A percentile compares a stretch with the other conserved stretches of the same genome.
These are phyloP conservation scores for Elmis aenea DNA, from an alignment of 2,888 invertebrate genomes.

Conservation along the genomic window DNA sequence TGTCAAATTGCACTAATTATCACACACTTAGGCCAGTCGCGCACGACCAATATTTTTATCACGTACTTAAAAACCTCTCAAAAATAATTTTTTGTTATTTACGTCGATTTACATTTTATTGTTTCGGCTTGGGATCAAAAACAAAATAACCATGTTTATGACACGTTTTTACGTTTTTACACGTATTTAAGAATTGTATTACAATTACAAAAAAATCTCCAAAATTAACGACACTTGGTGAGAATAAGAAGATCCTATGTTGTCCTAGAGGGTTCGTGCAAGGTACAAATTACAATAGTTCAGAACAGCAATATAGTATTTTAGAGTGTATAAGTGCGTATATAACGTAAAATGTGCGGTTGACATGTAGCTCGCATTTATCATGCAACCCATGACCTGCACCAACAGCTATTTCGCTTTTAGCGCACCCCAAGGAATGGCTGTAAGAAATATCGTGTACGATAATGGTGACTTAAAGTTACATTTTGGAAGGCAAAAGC, in stretches of 20 bases:
- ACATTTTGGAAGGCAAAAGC: conserved; percentile 8
- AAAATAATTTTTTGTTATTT: too few relatives aligned
- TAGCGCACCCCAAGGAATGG: conserved; percentile 21
- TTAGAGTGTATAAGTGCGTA: conserved; percentile 26
- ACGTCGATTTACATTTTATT: too few relatives aligned
- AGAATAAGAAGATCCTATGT: neutral
- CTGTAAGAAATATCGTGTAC: conserved; percentile 20
- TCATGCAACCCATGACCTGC: conserved; percentile 30
- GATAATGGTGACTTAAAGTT: conserved; percentile 19
- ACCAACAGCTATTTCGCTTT: conserved; percentile 29
- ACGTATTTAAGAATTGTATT: too few relatives aligned
- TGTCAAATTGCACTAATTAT: too few relatives aligned
- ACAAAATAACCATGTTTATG: too few relatives aligned
- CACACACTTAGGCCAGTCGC: too few relatives aligned
- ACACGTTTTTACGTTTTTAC: too few relatives aligned
- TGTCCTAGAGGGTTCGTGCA: conserved; percentile 10
- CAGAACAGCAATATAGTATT: conserved; percentile 14
- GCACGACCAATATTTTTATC: too few relatives aligned
- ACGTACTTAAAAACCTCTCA: too few relatives aligned
- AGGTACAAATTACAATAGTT: conserved; percentile 14
- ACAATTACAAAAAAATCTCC: too few relatives aligned
- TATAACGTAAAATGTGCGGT: conserved; percentile 28
- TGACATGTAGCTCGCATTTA: conserved; percentile 31
- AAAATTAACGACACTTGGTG: too few relatives aligned
- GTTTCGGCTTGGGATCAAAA: too few relatives aligned